phyloP scores from a whole-genome alignment of 2,113 vertebrate genomes.

The Polypterus bichir region DNA sequence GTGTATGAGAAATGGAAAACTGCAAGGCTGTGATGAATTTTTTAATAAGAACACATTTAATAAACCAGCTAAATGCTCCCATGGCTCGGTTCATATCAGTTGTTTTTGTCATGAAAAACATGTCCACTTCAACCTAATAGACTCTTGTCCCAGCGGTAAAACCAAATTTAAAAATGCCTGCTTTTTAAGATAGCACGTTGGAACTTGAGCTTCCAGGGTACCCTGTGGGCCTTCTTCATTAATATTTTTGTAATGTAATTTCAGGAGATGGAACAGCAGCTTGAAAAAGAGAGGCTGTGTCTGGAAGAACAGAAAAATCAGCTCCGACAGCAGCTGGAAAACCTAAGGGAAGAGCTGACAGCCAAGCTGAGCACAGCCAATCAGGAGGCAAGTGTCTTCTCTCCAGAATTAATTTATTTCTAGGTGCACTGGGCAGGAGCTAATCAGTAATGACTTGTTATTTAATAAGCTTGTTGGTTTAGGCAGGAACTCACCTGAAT shows the following conservation, averaged over 20 bases:
- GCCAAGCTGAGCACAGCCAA: conserved; percentile 67
- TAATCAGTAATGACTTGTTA: conserved; percentile 10
- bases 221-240: background rate
- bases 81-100: no score
- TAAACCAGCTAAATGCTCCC: no score
- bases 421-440: background rate
- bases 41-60: no score
- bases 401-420: conserved; percentile 2
- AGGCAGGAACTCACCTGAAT: background rate
- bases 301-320: conserved; percentile 80
- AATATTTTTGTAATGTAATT: background rate
- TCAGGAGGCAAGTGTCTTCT: conserved; percentile 59
- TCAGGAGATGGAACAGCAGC: conserved; percentile 87
- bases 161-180: no score
- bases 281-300: conserved; percentile 69
- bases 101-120: no score
- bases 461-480: conserved; percentile 6
- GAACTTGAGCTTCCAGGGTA: no score
- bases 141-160: no score
- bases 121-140: no score
- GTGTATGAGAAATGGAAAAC: no score
- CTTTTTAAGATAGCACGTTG: no score
- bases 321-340: conserved; percentile 72
- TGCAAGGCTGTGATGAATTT: no score
- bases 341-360: conserved; percentile 69